Base-by-base conservation (phyloP, 2,888 invertebrate genomes). In the Netelia inedita region DNA sequence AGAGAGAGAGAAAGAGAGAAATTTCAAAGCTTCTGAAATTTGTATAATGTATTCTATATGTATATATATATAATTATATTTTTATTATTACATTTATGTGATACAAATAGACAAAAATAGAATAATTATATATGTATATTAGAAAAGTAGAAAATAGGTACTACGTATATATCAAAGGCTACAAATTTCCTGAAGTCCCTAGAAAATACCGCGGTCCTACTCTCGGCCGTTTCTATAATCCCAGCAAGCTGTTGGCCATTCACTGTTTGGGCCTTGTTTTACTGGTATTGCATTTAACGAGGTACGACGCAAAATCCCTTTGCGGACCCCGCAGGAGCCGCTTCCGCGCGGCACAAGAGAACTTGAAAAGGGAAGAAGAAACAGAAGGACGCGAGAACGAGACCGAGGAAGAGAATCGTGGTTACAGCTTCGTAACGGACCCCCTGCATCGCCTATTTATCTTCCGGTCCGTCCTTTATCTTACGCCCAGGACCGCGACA, bases 251-350 rank as follows among this genome's bases (percentile, higher is more conserved):
- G 82, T 81, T 78, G 85, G 83, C 87, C 85, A 87, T 89, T 87
- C 88, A 82, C 85, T 91, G 90, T 92, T 93, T 92, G 88, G 88
- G 87, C 87, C 91, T 92, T 92, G 91, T 91, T 92, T 93, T 92
- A 92, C 90, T 91, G 90, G 90, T 92, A 92, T 92, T 90, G 89
- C 91, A 91, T 92, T 92, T 91, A 92, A 92, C 89, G 89, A 92
- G 89, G 89, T 90, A 91, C 88, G 69, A 85, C 85, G 82, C 71
- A 66, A 85, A 86, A 87, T 82, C 82, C 63, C 66, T 79, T 43
- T 55, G 73, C 59, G 28, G 28, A 3, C 28, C 28, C 3, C 53
- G 43, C 61, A 59, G 57, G 55, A 28, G 61, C 28, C 46, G 11
- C 2, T 59, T 72, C 59, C 14, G 72, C 75, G 53, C 68, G 50